These are phyloP conservation scores for Cossypha caffra DNA, from an alignment of 2,797 vertebrate species.

Conservation along the genomic window DNA sequence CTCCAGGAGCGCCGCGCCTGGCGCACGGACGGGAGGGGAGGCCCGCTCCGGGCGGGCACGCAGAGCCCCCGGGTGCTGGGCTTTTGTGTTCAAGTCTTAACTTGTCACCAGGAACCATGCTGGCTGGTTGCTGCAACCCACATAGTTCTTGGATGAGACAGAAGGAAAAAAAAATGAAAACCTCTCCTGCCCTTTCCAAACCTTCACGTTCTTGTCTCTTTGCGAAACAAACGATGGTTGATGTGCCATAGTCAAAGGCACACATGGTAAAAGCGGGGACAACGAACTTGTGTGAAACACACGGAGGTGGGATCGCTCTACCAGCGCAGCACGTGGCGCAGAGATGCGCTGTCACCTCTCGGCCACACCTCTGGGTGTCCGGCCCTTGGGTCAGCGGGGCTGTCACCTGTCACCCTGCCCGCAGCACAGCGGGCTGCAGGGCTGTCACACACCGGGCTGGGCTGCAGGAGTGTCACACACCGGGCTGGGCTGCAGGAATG, in stretches of 20 bases:
- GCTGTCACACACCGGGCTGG: no score
- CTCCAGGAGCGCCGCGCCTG: neutral
- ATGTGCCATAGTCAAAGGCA: neutral
- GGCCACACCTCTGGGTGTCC: neutral
- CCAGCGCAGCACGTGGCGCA: rapidly evolving
- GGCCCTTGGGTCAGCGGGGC: rapidly evolving
- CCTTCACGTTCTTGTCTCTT: neutral
- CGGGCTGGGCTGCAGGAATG: neutral
- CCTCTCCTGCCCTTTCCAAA: neutral
- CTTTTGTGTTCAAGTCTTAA: neutral
- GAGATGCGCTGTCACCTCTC: neutral
- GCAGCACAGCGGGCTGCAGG: neutral
- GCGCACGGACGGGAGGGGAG: rapidly evolving
- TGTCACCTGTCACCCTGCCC: neutral
- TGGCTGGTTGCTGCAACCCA: neutral
- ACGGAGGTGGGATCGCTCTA: rapidly evolving
- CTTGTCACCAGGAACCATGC: neutral
- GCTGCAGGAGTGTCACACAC: neutral
- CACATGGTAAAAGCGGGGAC: rapidly evolving
- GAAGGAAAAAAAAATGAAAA: neutral
- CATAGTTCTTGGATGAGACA: slow-evolving; percentile 26
- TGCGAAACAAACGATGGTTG: neutral
- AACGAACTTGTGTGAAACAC: rapidly evolving
- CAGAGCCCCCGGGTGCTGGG: neutral
- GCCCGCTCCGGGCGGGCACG: no score